Evolutionary conservation across 2,797 vertebrate genomes (phyloP).

Genomic region (Tadarida brasiliensis): DNA sequence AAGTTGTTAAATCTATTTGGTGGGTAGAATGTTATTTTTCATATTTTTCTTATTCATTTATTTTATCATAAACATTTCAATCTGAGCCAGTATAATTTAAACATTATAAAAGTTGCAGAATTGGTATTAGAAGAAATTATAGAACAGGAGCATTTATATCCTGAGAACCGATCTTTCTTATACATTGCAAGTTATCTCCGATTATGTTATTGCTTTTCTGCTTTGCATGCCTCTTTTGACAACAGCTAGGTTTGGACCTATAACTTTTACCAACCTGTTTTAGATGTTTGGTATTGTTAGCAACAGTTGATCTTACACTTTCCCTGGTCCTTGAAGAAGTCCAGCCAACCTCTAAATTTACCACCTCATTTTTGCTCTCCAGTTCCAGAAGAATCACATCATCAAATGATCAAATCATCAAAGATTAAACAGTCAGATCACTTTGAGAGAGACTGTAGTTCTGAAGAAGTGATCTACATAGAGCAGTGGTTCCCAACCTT

Average conservation of each 20-base stretch:
- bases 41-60: neutral
- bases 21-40: neutral
- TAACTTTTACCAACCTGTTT: neutral
- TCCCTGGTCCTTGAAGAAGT: neutral
- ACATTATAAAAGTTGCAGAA: neutral
- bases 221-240: neutral
- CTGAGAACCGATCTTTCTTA: neutral
- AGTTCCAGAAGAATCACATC: neutral
- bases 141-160: neutral
- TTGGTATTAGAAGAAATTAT: neutral
- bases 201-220: neutral
- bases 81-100: neutral
- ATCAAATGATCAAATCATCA: neutral
- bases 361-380: too few relatives aligned
- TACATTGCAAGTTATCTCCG: neutral
- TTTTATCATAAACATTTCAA: conserved; percentile 9
- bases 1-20: neutral
- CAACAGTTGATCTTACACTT: neutral
- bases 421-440: neutral
- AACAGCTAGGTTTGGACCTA: neutral
- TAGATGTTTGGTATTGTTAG: neutral
- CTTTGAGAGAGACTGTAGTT: neutral
- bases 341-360: neutral
- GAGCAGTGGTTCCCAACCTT: too few relatives aligned
- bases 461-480: neutral